Conservation (phyloP, 2,113 vertebrate species). For the Dicrurus megarhynchus region DNA sequence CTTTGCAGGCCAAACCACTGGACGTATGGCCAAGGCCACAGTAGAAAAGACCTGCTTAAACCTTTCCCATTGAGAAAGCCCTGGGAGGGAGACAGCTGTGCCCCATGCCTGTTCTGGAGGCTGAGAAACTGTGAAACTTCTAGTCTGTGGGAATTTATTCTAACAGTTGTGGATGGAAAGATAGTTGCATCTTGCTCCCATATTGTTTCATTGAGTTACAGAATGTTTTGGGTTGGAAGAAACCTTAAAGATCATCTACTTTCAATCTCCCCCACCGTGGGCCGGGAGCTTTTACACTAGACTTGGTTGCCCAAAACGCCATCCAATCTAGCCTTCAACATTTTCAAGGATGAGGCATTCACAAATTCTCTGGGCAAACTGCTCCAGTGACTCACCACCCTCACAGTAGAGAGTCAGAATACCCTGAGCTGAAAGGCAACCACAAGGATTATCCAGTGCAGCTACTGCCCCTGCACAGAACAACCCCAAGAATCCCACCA, state of each 20-base stretch:
- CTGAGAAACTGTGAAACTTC: not conserved
- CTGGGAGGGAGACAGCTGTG: not conserved
- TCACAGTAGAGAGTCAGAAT: not conserved
- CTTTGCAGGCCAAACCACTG: not conserved
- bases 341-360: not conserved
- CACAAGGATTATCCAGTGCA: not conserved
- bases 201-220: not conserved
- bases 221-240: not conserved
- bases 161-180: not conserved
- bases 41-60: not conserved
- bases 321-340: not conserved
- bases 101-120: not conserved
- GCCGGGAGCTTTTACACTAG: not conserved
- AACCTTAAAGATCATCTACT: not conserved
- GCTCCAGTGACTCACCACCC: not conserved
- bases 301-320: not conserved
- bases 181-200: not conserved
- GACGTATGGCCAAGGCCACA: not conserved
- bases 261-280: not conserved
- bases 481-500: not conserved
- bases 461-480: not conserved
- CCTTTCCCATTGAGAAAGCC: not conserved
- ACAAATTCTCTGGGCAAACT: not conserved
- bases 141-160: not conserved
- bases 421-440: not conserved